phyloP scores from a whole-genome alignment of 2,797 vertebrate species.

The Premnoplex brunnescens region DNA sequence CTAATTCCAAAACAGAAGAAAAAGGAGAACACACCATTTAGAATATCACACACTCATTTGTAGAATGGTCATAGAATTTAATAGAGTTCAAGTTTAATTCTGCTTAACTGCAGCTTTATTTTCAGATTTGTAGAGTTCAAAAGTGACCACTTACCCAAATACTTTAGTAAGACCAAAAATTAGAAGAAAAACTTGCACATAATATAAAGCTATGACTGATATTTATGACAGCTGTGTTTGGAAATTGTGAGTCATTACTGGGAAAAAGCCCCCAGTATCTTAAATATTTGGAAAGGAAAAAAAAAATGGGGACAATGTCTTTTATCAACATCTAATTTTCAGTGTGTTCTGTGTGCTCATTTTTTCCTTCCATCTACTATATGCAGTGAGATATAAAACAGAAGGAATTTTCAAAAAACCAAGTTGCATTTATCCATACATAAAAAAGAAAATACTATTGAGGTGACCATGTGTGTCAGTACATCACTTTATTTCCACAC shows the following conservation, averaged over 20 bases:
- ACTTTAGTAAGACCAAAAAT: not conserved
- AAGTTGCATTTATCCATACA: constrained; percentile 28
- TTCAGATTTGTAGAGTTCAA: not conserved
- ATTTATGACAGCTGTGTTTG: not conserved
- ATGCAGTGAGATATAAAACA: not conserved
- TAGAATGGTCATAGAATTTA: not conserved
- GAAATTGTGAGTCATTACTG: not conserved
- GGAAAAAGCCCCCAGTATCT: accelerated
- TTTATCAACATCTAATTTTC: not conserved
- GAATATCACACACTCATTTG: not conserved
- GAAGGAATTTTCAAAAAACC: constrained; percentile 1
- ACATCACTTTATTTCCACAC: constrained; percentile 11
- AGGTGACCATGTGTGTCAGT: constrained; percentile 38
- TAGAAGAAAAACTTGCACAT: not conserved
- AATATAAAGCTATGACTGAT: not conserved
- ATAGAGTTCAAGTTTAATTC: not conserved
- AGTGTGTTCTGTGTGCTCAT: not conserved
- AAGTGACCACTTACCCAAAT: not conserved
- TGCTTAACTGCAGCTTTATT: not conserved
- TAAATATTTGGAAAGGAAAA: not conserved
- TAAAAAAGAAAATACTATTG: constrained; percentile 40
- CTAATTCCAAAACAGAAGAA: not conserved
- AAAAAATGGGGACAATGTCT: not conserved
- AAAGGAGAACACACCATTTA: not conserved
- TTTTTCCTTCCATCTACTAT: not conserved